Conservation (phyloP, 1,140 invertebrate species). For the Yoshiicerus persimilis region DNA sequence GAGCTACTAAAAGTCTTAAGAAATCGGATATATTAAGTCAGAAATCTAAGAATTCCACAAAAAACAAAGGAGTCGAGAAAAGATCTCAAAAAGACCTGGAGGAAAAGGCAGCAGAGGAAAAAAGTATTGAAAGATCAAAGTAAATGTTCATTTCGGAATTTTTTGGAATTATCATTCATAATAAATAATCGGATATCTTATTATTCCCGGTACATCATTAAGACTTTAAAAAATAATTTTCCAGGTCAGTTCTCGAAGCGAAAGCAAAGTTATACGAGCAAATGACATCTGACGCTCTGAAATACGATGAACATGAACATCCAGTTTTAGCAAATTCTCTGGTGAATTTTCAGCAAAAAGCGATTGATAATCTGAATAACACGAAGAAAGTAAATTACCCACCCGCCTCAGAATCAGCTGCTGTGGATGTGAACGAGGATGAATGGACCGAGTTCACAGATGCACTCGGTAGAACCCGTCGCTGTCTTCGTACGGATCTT, state of each 20-base stretch:
- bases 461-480: slow-evolving; percentile 79
- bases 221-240: no score
- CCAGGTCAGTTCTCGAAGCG: slow-evolving; percentile 71
- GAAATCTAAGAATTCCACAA: slow-evolving; percentile 34
- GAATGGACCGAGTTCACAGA: slow-evolving; percentile 86
- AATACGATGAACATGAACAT: slow-evolving; percentile 49
- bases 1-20: slow-evolving; percentile 17
- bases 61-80: slow-evolving; percentile 56
- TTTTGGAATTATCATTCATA: no score
- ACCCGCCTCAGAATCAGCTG: neutral
- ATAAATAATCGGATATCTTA: no score
- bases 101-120: slow-evolving; percentile 62
- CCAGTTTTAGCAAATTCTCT: slow-evolving; percentile 56
- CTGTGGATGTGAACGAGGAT: slow-evolving; percentile 51
- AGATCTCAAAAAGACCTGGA: slow-evolving; percentile 61
- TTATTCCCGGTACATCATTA: no score
- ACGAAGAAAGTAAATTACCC: slow-evolving; percentile 43
- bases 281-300: slow-evolving; percentile 59
- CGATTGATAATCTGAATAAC: slow-evolving; percentile 54
- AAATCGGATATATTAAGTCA: slow-evolving; percentile 51
- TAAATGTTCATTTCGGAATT: no score
- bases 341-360: slow-evolving; percentile 67
- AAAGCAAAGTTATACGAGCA: slow-evolving; percentile 83
- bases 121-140: slow-evolving; percentile 64
- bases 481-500: slow-evolving; percentile 78